These are phyloP conservation scores for Dufourea novaeangliae DNA, from an alignment of 1,140 invertebrate species.

Conservation along the genomic window DNA sequence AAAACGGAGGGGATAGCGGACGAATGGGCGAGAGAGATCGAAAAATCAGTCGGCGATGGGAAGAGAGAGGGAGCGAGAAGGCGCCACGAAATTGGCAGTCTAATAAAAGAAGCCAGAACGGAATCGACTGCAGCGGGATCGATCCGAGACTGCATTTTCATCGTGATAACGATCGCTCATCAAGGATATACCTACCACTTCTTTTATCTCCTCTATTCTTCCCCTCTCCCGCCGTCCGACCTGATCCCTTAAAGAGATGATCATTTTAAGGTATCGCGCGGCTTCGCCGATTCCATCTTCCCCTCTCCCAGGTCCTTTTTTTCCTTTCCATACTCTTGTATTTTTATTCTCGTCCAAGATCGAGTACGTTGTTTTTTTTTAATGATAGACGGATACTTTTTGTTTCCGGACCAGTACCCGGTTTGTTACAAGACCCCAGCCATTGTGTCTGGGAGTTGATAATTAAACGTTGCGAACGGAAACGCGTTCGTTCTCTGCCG, in stretches of 20 bases:
- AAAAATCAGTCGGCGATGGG: no score
- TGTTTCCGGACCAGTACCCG: conserved; percentile 5
- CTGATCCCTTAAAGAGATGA: conserved; percentile 52
- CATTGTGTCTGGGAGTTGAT: conserved; percentile 26
- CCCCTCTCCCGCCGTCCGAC: neutral
- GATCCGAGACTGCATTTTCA: conserved; percentile 69
- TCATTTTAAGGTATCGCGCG: conserved; percentile 51
- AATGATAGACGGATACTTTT: conserved; percentile 39
- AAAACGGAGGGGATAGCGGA: neutral
- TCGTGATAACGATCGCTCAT: conserved; percentile 69
- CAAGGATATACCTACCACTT: conserved; percentile 67
- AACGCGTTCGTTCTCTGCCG: neutral
- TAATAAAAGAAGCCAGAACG: conserved; percentile 64
- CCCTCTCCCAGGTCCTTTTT: neutral
- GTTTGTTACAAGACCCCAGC: conserved; percentile 15
- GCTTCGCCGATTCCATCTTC: neutral
- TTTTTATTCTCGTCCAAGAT: conserved; percentile 42
- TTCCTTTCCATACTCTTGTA: neutral
- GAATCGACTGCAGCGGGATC: conserved; percentile 65
- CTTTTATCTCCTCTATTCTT: conserved; percentile 61
- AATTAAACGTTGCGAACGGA: conserved; percentile 43
- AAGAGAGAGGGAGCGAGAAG: conserved; percentile 34
- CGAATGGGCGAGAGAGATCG: no score
- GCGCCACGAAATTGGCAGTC: conserved; percentile 66
- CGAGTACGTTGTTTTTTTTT: conserved; percentile 33